Conservation (phyloP, 1,140 invertebrate species). For the Pseudomyrmex pallidus region DNA sequence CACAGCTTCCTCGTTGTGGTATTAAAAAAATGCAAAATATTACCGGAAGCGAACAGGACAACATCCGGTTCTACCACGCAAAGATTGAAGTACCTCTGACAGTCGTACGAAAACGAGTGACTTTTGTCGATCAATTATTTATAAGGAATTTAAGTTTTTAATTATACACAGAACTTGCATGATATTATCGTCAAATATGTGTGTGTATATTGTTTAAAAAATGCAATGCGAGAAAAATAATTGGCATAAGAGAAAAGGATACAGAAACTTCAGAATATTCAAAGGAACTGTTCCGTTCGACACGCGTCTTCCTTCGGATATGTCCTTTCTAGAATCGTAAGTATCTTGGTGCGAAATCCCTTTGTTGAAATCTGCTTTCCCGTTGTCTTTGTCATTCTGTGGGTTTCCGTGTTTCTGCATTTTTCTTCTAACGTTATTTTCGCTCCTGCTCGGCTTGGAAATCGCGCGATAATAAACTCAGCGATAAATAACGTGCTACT, state of each 20-base stretch:
- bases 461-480: not conserved
- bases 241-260: constrained; percentile 76
- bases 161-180: not conserved
- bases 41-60: constrained; percentile 92
- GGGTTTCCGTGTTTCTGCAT: not conserved
- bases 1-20: constrained; percentile 87
- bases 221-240: not conserved
- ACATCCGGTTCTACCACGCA: constrained; percentile 90
- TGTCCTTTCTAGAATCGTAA: constrained; percentile 15
- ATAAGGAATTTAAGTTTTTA: constrained; percentile 37
- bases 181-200: not conserved
- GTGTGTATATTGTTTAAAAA: not conserved
- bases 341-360: not conserved
- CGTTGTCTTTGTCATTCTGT: not conserved
- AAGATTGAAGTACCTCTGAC: constrained; percentile 92
- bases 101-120: constrained; percentile 95
- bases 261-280: constrained; percentile 81
- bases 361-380: not conserved
- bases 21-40: constrained; percentile 91
- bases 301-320: constrained; percentile 12
- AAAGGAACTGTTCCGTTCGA: constrained; percentile 73
- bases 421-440: not conserved
- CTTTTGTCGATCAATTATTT: constrained; percentile 80
- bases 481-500: not conserved
- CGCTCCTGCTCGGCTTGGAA: not conserved